Base-by-base conservation (phyloP, 2,888 invertebrate species). In the Morinoia aosen region DNA sequence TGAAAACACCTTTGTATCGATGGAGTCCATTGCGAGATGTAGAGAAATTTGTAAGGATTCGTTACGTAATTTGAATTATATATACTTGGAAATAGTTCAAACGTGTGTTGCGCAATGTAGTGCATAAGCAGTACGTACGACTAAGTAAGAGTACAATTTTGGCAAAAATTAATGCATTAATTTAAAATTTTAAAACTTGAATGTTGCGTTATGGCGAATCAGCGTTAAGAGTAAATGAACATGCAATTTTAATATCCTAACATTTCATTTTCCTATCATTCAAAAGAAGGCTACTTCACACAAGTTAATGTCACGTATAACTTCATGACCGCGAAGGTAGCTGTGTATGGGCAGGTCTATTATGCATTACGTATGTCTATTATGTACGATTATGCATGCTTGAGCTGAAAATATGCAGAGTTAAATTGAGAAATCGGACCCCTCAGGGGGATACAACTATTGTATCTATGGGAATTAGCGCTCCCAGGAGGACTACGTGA, bases 61-160 rank as follows among this genome's bases (percentile, higher is more conserved):
- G 76, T 76, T 76, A 33, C 76, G 76, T 76, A 76, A 76, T 76
- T 76, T 76, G 76, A 76, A 76, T 19, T 19, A 76, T 76, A 76
- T 76, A 76, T 76, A 76, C 76, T 16, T 76, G 76, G 25, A 76
- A 76, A 76, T 76, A 76, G 76, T 76, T 76, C 76, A 76, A 76
- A 76, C 76, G 76, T 76, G 76, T 76, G 76, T 76, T 76, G 76
- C 76, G 76, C 76, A 33, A 33, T 76, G 76, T 76, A 76, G 76
- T 12, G 76, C 76, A 76, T 76, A 76, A 76, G 76, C 76, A 76
- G 76, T 76, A 76, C 76, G 76, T 76, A 76, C 76, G 76, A 76
- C 25, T 64, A 58, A 58, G 58, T 58, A 64, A 19, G 76, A 76
- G 76, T 76, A 76, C 76, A 76, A 76, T 76, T 76, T 76, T 76